Evolutionary conservation across 2,113 vertebrate genomes (phyloP).

Genomic region (Engraulis encrasicolus): DNA sequence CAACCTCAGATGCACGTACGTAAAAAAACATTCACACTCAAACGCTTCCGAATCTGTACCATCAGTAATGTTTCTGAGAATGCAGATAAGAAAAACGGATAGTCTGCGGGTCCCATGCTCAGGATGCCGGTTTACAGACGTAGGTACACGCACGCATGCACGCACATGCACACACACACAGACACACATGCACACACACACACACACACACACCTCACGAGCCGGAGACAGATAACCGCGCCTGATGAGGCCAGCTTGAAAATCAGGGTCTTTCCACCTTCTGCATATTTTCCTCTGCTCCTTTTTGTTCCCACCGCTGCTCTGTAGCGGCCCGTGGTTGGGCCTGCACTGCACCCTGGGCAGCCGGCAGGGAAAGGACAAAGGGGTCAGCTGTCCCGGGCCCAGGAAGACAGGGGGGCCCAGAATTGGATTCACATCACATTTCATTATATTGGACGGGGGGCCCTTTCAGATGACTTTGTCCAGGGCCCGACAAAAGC

Average conservation of each 20-base stretch:
- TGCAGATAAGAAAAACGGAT: slow-evolving; percentile 70
- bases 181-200: slow-evolving; percentile 26
- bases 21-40: slow-evolving; percentile 43
- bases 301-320: background rate
- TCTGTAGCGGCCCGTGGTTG: background rate
- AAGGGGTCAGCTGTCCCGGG: too few relatives aligned
- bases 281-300: background rate
- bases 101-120: slow-evolving; percentile 8
- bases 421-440: too few relatives aligned
- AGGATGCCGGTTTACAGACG: background rate
- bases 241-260: background rate
- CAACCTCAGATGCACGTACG: background rate
- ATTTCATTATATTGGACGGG: too few relatives aligned
- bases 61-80: slow-evolving; percentile 68
- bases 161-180: slow-evolving; percentile 5
- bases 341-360: too few relatives aligned
- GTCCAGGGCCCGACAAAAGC: too few relatives aligned
- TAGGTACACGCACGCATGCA: background rate
- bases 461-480: too few relatives aligned
- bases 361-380: too few relatives aligned
- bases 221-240: background rate
- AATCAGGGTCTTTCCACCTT: background rate
- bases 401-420: too few relatives aligned
- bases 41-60: slow-evolving; percentile 27
- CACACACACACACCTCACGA: background rate